phyloP scores from a whole-genome alignment of 2,113 vertebrate species.

The Epinephelus moara region DNA sequence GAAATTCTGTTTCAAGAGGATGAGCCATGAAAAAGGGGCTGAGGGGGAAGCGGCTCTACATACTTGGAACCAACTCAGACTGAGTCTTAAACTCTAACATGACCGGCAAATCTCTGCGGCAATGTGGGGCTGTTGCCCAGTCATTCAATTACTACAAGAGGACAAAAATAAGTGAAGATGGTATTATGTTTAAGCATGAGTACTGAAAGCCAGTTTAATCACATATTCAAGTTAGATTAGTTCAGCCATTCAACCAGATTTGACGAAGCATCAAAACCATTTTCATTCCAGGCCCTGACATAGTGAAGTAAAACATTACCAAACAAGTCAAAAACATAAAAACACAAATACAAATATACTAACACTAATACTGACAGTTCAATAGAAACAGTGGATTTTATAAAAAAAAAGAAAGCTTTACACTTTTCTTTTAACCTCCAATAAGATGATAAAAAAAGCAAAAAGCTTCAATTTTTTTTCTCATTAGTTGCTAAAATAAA shows the following conservation, averaged over 20 bases:
- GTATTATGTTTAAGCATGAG: neutral
- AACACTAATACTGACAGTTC: too few relatives aligned
- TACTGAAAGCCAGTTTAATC: neutral
- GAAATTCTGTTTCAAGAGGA: constrained; percentile 51
- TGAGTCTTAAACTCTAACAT: constrained; percentile 26
- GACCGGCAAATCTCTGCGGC: constrained; percentile 9
- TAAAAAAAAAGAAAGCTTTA: too few relatives aligned
- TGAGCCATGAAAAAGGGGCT: constrained; percentile 33
- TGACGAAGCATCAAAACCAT: neutral
- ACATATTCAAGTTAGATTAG: neutral
- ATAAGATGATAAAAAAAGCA: neutral
- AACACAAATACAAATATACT: too few relatives aligned
- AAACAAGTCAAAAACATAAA: neutral
- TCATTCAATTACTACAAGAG: neutral
- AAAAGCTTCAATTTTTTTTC: neutral
- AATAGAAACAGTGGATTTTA: too few relatives aligned
- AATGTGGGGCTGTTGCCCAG: neutral
- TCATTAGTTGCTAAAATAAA: neutral
- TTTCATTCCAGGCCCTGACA: neutral
- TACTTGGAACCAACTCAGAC: constrained; percentile 25
- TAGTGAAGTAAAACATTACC: neutral
- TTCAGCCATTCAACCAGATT: neutral
- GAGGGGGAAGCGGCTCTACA: constrained; percentile 19
- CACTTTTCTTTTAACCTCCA: too few relatives aligned
- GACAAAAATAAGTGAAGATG: neutral